Base-by-base conservation (phyloP, 2,797 vertebrate genomes). In the Parauchenoglanis punctatus region DNA sequence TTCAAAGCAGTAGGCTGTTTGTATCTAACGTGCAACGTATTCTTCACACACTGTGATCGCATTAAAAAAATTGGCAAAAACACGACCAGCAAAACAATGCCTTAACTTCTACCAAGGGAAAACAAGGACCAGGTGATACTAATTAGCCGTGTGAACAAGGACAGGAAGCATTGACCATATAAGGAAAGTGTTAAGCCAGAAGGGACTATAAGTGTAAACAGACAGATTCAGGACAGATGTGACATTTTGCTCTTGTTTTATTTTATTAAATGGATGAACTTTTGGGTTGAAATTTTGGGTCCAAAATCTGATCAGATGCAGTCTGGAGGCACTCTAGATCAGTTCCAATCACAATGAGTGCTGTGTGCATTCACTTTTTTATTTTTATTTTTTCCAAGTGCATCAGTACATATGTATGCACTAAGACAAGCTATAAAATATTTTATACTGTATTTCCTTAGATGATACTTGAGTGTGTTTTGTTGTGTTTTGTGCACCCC, bases 161-260 rank as follows among this genome's bases (percentile, higher is more conserved):
- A 78, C n/a, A 80, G 54, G 77, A 80, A 80, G 54, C 31, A 20
- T 40, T 59, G 77, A 59, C 77, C 31, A 35, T 80, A 59, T 35
- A 59, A 58, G 77, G 54, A 80, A 58, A 35, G 52, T 58, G 76
- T 17, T 2, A 8, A 35, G 76, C 8, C 18, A 12, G 20, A 58
- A 23, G n/a, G n/a, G 40, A 12, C 70, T 18, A 10, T 3, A 75
- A 12, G 20, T 2, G 2, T 52, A 31, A 56, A 56, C 2, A 18
- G 7, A 56, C 44, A 40, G 44, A 76, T 56, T 46, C 20, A 44
- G 52, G n/a, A 0, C 17, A 0, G n/a, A 54, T 77, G 10, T 12
- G 15, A 25, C 20, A 46, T 46, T 73, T 46, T 73, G 40, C 20
- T 75, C 10, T 2, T 11, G 72, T 25, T 73, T 73, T 73, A 73